Conservation (phyloP, 2,113 vertebrate species). For the Odocoileus virginianus region DNA sequence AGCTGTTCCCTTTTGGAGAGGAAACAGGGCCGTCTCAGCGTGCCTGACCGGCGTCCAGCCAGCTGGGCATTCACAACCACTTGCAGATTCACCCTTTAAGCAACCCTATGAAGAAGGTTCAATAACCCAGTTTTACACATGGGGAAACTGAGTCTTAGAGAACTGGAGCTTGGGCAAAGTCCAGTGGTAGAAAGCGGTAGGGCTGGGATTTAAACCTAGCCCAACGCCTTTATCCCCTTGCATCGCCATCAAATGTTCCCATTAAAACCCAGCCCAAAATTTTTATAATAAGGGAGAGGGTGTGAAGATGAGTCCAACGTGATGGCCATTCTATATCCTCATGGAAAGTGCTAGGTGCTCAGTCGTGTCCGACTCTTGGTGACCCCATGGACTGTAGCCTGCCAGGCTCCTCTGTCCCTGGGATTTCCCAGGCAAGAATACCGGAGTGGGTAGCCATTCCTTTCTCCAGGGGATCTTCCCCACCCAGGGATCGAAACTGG, state of each 20-base stretch:
- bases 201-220: not conserved
- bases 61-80: rapidly evolving
- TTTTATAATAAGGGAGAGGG: not conserved
- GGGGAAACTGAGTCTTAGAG: not conserved
- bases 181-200: not conserved
- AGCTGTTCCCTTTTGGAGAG: rapidly evolving
- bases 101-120: not conserved
- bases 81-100: not conserved
- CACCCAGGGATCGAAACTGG: not conserved
- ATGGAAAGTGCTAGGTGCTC: not conserved
- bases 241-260: not conserved
- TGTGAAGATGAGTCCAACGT: not conserved
- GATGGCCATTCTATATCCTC: rapidly evolving
- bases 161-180: not conserved
- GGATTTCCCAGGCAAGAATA: not conserved
- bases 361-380: not conserved
- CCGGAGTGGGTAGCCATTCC: not conserved
- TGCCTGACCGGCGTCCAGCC: rapidly evolving
- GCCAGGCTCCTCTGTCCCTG: not conserved
- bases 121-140: not conserved
- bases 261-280: not conserved
- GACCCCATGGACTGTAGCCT: not conserved
- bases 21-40: rapidly evolving
- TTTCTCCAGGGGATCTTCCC: not conserved
- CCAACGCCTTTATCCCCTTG: not conserved